These are phyloP conservation scores for Notechis scutatus DNA, from an alignment of 2,113 vertebrate species.

Conservation along the genomic window DNA sequence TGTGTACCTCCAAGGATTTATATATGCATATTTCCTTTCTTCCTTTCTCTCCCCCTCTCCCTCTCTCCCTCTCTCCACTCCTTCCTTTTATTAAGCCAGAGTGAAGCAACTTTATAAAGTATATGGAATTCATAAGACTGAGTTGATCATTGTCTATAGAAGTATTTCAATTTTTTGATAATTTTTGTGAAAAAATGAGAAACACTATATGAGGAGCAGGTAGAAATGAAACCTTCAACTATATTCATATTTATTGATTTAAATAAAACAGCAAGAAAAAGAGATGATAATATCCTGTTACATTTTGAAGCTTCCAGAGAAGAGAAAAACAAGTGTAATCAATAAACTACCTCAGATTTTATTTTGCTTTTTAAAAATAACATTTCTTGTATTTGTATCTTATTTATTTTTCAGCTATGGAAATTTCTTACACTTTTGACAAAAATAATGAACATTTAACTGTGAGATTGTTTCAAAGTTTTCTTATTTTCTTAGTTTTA, in stretches of 20 bases:
- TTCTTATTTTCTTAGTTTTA: background rate
- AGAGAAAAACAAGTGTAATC: conserved; percentile 4
- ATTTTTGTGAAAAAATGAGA: conserved; percentile 21
- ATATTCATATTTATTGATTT: conserved; percentile 27
- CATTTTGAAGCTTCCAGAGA: conserved; percentile 24
- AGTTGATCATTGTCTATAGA: background rate
- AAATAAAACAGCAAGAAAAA: conserved; percentile 2
- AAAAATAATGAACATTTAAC: background rate
- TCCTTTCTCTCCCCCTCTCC: background rate
- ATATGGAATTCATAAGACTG: background rate
- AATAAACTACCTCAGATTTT: conserved; percentile 10
- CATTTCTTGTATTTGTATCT: conserved; percentile 17
- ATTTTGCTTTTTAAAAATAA: conserved; percentile 3
- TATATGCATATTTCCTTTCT: background rate
- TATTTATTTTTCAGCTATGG: conserved; percentile 4
- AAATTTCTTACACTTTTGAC: conserved; percentile 26
- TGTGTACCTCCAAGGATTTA: conserved; percentile 37
- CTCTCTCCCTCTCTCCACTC: background rate
- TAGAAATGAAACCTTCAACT: background rate
- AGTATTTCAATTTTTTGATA: background rate
- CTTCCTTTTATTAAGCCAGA: conserved; percentile 29
- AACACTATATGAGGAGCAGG: conserved; percentile 13
- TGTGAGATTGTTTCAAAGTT: conserved; percentile 8
- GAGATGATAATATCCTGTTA: conserved; percentile 43
- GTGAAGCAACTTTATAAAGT: background rate